Evolutionary conservation across 1,140 invertebrate species (phyloP).

Genomic region (Pantala flavescens): DNA sequence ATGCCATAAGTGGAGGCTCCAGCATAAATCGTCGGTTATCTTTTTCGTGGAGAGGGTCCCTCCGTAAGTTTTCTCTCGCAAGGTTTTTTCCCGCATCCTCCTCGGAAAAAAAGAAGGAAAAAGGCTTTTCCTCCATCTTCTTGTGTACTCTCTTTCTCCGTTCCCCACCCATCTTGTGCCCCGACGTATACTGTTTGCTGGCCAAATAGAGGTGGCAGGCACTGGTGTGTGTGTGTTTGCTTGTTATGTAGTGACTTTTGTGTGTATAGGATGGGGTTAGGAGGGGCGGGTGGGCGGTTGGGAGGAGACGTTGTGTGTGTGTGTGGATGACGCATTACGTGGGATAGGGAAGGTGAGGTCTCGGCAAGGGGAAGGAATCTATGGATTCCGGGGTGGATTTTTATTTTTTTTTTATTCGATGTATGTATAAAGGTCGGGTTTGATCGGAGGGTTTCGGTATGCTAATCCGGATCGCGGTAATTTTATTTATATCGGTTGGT

Average conservation of each 20-base stretch:
- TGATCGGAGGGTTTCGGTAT: background rate
- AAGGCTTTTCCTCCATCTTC: background rate
- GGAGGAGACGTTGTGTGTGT: background rate
- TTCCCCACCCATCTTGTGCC: background rate
- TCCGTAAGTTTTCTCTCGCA: too few species aligned
- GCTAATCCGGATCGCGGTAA: too few species aligned
- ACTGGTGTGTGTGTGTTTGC: background rate
- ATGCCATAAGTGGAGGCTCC: too few species aligned
- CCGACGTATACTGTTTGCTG: background rate
- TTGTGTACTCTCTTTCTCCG: background rate
- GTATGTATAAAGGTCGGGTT: background rate
- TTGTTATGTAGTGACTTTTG: slow-evolving; percentile 3
- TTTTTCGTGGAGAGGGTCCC: too few species aligned
- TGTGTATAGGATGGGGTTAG: background rate
- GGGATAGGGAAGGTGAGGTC: background rate
- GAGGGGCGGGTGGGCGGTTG: background rate
- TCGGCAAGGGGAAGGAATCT: background rate
- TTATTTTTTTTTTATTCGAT: background rate
- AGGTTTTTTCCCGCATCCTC: too few species aligned
- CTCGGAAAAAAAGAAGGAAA: too few species aligned
- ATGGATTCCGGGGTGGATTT: background rate
- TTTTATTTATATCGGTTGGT: too few species aligned
- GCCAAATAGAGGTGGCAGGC: slow-evolving; percentile 7
- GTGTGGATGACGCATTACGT: background rate
- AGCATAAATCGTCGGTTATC: too few species aligned